A percentile compares a stretch with the other conserved stretches of the same genome.
Evolutionary conservation across 2,888 invertebrate genomes (phyloP).

Genomic region (Strigamia maritima): DNA sequence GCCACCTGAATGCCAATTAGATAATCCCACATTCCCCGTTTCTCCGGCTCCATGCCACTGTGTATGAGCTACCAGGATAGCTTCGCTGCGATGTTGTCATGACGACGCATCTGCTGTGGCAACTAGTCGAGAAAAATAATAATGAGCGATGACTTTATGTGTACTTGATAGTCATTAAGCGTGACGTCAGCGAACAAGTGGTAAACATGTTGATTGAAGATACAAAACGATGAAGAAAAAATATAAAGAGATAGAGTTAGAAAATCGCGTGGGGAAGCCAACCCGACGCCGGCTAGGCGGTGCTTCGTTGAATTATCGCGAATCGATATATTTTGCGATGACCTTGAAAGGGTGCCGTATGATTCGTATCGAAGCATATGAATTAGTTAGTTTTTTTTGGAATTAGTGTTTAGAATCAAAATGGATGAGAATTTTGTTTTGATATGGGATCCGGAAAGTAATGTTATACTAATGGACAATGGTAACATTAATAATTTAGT

Average conservation of each 20-base stretch:
- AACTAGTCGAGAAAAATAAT: not conserved
- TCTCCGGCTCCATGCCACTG: not conserved
- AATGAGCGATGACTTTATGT: not conserved
- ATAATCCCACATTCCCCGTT: not conserved
- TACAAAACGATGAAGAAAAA: not conserved
- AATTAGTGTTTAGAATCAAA: too few species aligned
- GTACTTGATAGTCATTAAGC: not conserved
- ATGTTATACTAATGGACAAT: too few species aligned
- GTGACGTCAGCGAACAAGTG: not conserved
- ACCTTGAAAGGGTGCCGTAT: constrained; percentile 11
- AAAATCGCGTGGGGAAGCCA: not conserved
- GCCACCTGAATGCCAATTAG: not conserved
- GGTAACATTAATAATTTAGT: too few species aligned
- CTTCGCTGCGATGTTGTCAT: not conserved
- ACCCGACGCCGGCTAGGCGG: not conserved
- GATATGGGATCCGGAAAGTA: too few species aligned
- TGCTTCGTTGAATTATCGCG: not conserved
- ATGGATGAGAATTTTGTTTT: too few species aligned
- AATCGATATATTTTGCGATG: not conserved
- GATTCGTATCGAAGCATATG: too few species aligned
- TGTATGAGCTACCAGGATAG: not conserved
- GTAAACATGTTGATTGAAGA: constrained; percentile 9
- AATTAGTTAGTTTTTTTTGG: too few species aligned
- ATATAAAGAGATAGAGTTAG: not conserved
- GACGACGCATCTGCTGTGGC: constrained; percentile 1